Evolutionary conservation across 2,888 invertebrate species (phyloP).

Genomic region (Chrysina gloriosa): DNA sequence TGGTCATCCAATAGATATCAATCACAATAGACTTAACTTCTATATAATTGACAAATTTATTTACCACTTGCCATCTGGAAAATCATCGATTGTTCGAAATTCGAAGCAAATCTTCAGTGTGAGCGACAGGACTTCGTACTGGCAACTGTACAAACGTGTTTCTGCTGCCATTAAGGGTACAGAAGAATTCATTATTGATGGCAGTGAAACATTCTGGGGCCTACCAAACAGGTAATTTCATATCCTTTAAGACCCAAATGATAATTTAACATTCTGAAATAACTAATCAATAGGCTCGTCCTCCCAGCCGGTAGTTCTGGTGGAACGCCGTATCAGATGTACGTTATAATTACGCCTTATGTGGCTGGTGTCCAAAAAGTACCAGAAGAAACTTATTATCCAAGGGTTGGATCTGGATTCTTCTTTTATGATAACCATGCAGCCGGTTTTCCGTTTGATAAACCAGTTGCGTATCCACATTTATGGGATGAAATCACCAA

Average conservation of each 20-base stretch:
- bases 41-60: slow-evolving; percentile 74
- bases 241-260: not conserved
- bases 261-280: not conserved
- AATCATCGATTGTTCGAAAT: slow-evolving; percentile 74
- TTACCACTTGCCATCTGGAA: slow-evolving; percentile 70
- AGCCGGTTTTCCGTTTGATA: slow-evolving; percentile 81
- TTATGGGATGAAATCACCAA: slow-evolving; percentile 68
- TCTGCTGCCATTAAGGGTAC: slow-evolving; percentile 68
- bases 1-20: slow-evolving; percentile 70
- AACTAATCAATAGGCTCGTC: slow-evolving; percentile 64
- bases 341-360: slow-evolving; percentile 65
- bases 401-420: slow-evolving; percentile 51
- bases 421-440: slow-evolving; percentile 69
- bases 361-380: not conserved
- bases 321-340: slow-evolving; percentile 71
- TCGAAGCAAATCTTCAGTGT: slow-evolving; percentile 66
- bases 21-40: slow-evolving; percentile 72
- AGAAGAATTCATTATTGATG: slow-evolving; percentile 68
- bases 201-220: slow-evolving; percentile 72
- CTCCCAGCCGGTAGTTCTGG: slow-evolving; percentile 76
- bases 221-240: slow-evolving; percentile 70
- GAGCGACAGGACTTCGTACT: slow-evolving; percentile 73
- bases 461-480: slow-evolving; percentile 67
- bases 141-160: slow-evolving; percentile 73
- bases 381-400: slow-evolving; percentile 45